These are phyloP conservation scores for Adoxophyes honmai DNA, from an alignment of 1,140 invertebrate genomes.

Conservation along the genomic window DNA sequence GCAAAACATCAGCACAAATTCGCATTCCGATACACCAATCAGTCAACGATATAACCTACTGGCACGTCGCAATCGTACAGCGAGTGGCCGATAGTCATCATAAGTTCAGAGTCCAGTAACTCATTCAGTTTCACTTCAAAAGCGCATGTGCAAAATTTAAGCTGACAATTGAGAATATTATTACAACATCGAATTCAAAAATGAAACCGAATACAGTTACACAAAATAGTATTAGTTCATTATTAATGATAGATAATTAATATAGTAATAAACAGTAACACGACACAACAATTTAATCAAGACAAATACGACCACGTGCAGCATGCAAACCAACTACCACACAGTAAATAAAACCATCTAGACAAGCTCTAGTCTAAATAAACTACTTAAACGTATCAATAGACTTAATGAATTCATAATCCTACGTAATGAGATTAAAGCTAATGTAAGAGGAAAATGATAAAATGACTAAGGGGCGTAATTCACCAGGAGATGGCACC, in stretches of 20 bases:
- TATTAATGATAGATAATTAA: constrained; percentile 22
- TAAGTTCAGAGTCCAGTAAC: constrained; percentile 16
- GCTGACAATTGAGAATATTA: constrained; percentile 5
- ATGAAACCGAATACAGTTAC: constrained; percentile 31
- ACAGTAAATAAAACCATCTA: constrained; percentile 45
- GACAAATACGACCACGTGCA: constrained; percentile 51
- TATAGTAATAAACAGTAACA: constrained; percentile 19
- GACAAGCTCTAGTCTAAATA: constrained; percentile 38
- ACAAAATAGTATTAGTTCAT: constrained; percentile 16
- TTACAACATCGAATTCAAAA: constrained; percentile 17
- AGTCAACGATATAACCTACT: constrained; percentile 52
- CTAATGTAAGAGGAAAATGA: constrained; percentile 34
- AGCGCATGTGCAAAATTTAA: constrained; percentile 17
- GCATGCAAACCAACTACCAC: constrained; percentile 44
- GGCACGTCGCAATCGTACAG: constrained; percentile 49
- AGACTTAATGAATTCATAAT: constrained; percentile 32
- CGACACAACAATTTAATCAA: constrained; percentile 14
- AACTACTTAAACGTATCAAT: constrained; percentile 16
- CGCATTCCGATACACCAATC: constrained; percentile 77
- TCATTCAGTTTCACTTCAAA: constrained; percentile 36
- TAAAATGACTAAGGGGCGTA: constrained; percentile 26
- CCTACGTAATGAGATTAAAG: constrained; percentile 29
- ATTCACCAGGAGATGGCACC: constrained; percentile 29
- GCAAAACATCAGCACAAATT: constrained; percentile 88
- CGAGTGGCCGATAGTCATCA: constrained; percentile 30